Conservation (phyloP, 2,888 invertebrate species). For the Caenorhabditis parvicauda region DNA sequence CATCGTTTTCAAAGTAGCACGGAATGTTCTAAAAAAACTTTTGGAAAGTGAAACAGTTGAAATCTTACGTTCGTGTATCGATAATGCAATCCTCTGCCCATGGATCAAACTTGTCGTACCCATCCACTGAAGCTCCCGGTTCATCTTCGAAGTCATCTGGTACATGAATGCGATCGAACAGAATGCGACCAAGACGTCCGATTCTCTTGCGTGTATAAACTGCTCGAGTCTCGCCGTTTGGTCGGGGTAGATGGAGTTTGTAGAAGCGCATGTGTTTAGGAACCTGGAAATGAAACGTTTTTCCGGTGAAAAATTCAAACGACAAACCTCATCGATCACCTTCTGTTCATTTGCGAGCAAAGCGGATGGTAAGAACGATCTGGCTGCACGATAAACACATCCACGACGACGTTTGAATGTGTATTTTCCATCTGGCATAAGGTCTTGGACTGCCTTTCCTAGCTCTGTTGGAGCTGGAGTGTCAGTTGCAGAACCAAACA, state of each 20-base stretch:
- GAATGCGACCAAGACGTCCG: constrained; percentile 47
- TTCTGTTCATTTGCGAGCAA: background rate
- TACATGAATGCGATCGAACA: constrained; percentile 32
- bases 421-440: constrained; percentile 40
- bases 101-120: constrained; percentile 27
- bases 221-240: constrained; percentile 14
- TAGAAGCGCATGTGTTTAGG: constrained; percentile 18
- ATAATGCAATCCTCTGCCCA: constrained; percentile 27
- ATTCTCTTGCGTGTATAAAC: constrained; percentile 36
- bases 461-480: constrained; percentile 3
- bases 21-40: constrained; percentile 14
- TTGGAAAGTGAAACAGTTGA: background rate
- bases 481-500: constrained; percentile 20
- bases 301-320: background rate
- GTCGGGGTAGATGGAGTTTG: constrained; percentile 12
- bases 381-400: constrained; percentile 41
- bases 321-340: background rate
- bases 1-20: constrained; percentile 10
- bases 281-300: background rate
- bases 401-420: constrained; percentile 44
- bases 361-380: constrained; percentile 1
- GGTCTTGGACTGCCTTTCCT: constrained; percentile 19
- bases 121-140: background rate
- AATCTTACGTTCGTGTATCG: constrained; percentile 11
- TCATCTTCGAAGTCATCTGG: background rate